Percentiles rank a stretch among this genome's conserved stretches.
phyloP scores from a whole-genome alignment of 1,140 invertebrate genomes.

The Bombyx mori region DNA sequence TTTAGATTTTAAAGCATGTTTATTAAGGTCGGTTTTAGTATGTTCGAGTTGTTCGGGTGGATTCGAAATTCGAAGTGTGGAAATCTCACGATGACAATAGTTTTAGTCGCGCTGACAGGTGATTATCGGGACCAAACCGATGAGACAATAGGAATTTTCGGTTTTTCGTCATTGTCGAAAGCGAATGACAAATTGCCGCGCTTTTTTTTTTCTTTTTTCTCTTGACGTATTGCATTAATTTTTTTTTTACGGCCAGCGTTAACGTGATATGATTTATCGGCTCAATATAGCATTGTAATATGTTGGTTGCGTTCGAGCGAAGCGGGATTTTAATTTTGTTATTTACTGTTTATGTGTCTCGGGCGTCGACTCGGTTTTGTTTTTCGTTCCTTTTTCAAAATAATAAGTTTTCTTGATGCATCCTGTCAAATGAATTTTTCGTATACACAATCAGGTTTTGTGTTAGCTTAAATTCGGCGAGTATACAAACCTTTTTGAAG shows the following conservation, averaged over 20 bases:
- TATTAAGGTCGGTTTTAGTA: too few relatives aligned
- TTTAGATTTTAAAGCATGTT: too few relatives aligned
- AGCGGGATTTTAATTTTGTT: slow-evolving; percentile 31
- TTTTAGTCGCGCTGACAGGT: slow-evolving; percentile 36
- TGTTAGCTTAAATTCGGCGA: too few relatives aligned
- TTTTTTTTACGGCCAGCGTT: slow-evolving; percentile 30
- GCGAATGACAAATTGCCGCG: slow-evolving; percentile 40
- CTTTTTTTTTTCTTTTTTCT: slow-evolving; percentile 18
- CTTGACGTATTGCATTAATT: slow-evolving; percentile 23
- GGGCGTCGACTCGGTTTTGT: slow-evolving; percentile 1
- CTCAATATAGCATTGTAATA: slow-evolving; percentile 40
- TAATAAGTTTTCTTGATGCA: too few relatives aligned
- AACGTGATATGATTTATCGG: slow-evolving; percentile 37
- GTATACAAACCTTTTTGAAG: too few relatives aligned
- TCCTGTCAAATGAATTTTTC: background rate
- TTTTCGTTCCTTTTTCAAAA: background rate
- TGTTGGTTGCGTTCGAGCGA: slow-evolving; percentile 31
- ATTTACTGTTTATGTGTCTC: slow-evolving; percentile 46
- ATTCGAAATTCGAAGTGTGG: too few relatives aligned
- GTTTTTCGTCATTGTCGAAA: slow-evolving; percentile 15
- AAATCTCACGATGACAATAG: slow-evolving; percentile 31
- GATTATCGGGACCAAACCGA: slow-evolving; percentile 23
- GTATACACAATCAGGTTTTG: too few relatives aligned
- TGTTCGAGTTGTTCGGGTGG: too few relatives aligned
- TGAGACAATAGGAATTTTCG: slow-evolving; percentile 31